Conservation (phyloP, 2,888 invertebrate species). For the Dinocampus coccinellae region DNA sequence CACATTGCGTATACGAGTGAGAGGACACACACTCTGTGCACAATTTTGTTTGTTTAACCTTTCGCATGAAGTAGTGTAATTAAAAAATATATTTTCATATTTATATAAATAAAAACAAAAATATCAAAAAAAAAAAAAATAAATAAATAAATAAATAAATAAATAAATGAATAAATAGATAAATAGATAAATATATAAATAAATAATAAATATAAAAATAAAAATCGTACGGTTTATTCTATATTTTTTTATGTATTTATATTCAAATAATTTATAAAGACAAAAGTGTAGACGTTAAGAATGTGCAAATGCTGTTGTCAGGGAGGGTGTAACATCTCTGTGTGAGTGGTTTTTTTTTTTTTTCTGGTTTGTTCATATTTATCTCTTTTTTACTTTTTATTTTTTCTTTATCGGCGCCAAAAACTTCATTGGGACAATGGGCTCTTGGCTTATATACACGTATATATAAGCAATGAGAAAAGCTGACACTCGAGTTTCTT, state of each 20-base stretch:
- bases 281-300: constrained; percentile 46
- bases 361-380: too few relatives aligned
- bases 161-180: too few relatives aligned
- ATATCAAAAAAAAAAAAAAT: too few relatives aligned
- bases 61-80: background rate
- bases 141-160: too few relatives aligned
- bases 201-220: too few relatives aligned
- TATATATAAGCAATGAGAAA: constrained; percentile 26
- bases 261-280: constrained; percentile 13
- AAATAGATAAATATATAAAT: too few relatives aligned
- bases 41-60: background rate
- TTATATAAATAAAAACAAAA: background rate
- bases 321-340: background rate
- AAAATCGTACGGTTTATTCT: too few relatives aligned
- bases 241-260: too few relatives aligned
- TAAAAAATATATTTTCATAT: background rate
- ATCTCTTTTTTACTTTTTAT: constrained; percentile 16
- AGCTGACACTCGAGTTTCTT: constrained; percentile 34
- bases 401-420: constrained; percentile 44
- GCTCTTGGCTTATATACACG: constrained; percentile 16
- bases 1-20: background rate
- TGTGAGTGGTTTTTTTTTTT: background rate
- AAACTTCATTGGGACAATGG: constrained; percentile 39
- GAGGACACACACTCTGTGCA: background rate
- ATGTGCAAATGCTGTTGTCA: constrained; percentile 44